phyloP scores from a whole-genome alignment of 2,797 vertebrate genomes.

The Xenops minutus region DNA sequence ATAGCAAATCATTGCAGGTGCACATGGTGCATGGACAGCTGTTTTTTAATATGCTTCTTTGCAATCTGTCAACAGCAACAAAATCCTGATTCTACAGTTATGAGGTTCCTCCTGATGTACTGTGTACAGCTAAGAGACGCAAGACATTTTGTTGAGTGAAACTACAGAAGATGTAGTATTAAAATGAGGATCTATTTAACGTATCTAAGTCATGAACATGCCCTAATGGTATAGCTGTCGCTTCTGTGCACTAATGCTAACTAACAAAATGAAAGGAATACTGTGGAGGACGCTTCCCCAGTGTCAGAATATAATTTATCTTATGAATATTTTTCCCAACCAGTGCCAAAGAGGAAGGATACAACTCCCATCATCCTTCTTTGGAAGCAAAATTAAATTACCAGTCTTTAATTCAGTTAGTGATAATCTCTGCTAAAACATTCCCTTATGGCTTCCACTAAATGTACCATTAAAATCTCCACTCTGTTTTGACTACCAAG shows the following conservation, averaged over 20 bases:
- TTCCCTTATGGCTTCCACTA: slow-evolving; percentile 55
- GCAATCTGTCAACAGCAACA: neutral
- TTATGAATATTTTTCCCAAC: slow-evolving; percentile 50
- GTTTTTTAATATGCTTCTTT: neutral
- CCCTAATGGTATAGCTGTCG: neutral
- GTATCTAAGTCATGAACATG: neutral
- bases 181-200: neutral
- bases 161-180: neutral
- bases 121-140: neutral
- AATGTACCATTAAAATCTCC: slow-evolving; percentile 50
- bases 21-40: neutral
- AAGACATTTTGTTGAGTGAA: neutral
- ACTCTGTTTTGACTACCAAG: slow-evolving; percentile 31
- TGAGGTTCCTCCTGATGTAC: neutral
- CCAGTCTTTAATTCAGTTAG: slow-evolving; percentile 70
- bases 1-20: neutral
- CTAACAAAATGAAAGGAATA: neutral
- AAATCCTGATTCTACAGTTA: neutral
- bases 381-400: slow-evolving; percentile 74
- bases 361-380: slow-evolving; percentile 35
- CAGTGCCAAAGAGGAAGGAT: slow-evolving; percentile 25
- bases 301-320: neutral
- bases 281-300: neutral
- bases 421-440: slow-evolving; percentile 66
- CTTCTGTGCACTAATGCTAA: neutral